Evolutionary conservation across 2,113 vertebrate species (phyloP).

Genomic region (Xiphias gladius): DNA sequence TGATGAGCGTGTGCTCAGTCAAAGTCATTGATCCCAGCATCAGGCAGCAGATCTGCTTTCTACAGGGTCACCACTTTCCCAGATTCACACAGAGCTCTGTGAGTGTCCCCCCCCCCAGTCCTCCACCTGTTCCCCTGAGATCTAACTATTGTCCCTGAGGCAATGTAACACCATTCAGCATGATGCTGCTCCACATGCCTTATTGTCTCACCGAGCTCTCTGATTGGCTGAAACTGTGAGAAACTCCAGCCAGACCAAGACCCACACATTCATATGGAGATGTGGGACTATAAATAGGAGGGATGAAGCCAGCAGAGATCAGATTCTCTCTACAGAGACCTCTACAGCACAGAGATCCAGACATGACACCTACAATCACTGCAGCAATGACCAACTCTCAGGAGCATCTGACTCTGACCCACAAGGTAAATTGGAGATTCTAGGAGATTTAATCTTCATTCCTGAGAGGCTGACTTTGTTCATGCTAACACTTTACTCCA

Average conservation of each 20-base stretch:
- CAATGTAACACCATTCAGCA: conserved; percentile 31
- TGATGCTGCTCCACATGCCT: conserved; percentile 31
- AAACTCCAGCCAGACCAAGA: conserved; percentile 71
- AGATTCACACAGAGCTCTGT: conserved; percentile 61
- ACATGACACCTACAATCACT: conserved; percentile 65
- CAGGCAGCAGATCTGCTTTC: conserved; percentile 27
- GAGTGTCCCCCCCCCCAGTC: conserved; percentile 47
- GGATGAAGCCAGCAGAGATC: conserved; percentile 70
- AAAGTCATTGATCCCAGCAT: conserved; percentile 44
- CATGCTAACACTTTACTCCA: not conserved
- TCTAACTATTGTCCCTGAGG: conserved; percentile 59
- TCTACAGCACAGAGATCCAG: conserved; percentile 74
- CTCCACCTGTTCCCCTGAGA: conserved; percentile 74
- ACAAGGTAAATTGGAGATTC: conserved; percentile 67
- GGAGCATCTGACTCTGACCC: conserved; percentile 50
- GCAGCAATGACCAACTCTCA: conserved; percentile 55
- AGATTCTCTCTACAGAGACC: conserved; percentile 76
- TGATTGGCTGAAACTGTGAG: conserved; percentile 82
- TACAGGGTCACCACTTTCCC: conserved; percentile 74
- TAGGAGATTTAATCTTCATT: no score
- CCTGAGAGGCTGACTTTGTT: not conserved
- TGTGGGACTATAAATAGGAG: conserved; percentile 82
- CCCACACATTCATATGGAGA: conserved; percentile 85
- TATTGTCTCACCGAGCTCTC: conserved; percentile 55
- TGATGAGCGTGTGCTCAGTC: conserved; percentile 29